Percentiles rank a stretch among this genome's conserved stretches.
Evolutionary conservation across 1,140 invertebrate species (phyloP).

Genomic region (Aphelenchoides besseyi): DNA sequence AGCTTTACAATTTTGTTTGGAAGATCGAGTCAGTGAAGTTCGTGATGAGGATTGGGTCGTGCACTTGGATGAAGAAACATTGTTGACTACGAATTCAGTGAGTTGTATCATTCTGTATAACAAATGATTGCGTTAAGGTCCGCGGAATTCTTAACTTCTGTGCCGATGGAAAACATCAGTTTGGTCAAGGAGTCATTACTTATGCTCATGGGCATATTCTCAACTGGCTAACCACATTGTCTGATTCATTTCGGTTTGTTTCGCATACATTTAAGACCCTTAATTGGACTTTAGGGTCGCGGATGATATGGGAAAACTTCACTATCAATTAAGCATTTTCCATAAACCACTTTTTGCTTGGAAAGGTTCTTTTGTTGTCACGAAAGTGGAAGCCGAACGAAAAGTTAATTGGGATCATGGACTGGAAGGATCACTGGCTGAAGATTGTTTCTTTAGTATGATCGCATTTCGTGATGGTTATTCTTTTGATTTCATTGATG

Average conservation of each 20-base stretch:
- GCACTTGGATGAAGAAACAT: constrained; percentile 92
- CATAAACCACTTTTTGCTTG: constrained; percentile 93
- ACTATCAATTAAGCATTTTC: constrained; percentile 85
- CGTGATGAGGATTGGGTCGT: constrained; percentile 93
- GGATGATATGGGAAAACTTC: constrained; percentile 85
- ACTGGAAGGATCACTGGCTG: constrained; percentile 88
- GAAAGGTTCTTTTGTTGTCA: constrained; percentile 92
- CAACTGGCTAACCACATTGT: constrained; percentile 92
- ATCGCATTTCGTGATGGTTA: constrained; percentile 69
- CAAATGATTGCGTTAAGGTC: constrained; percentile 36
- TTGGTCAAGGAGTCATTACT: constrained; percentile 94
- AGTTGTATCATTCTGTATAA: constrained; percentile 27
- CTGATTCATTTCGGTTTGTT: constrained; percentile 80
- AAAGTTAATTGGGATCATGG: constrained; percentile 91
- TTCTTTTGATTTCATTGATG: constrained; percentile 86
- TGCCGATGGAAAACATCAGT: constrained; percentile 85
- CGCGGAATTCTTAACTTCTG: constrained; percentile 90
- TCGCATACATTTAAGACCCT: neutral
- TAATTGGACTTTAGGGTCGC: constrained; percentile 69
- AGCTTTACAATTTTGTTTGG: constrained; percentile 90
- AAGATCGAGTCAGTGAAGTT: constrained; percentile 79
- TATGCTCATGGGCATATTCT: constrained; percentile 86
- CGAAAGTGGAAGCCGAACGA: constrained; percentile 78
- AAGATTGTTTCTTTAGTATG: constrained; percentile 95
- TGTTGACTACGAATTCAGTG: constrained; percentile 84